These are phyloP conservation scores for Chaunax sp. DNA, from an alignment of 2,797 vertebrate genomes.

Conservation along the genomic window DNA sequence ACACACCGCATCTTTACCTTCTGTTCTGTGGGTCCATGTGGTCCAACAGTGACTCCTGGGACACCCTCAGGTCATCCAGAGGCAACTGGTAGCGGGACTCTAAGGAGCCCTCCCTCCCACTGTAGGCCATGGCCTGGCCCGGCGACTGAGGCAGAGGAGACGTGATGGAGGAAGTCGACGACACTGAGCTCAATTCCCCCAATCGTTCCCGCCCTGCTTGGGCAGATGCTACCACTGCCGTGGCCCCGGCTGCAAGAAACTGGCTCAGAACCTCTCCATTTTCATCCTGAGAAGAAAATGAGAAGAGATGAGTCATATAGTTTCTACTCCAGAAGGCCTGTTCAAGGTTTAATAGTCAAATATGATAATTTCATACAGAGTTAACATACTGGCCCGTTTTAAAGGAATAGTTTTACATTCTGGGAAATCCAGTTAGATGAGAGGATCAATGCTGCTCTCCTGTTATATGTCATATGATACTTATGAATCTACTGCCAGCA, in stretches of 20 bases:
- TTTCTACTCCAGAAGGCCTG: not conserved
- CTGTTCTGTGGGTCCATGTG: conserved; percentile 91
- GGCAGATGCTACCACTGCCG: conserved; percentile 58
- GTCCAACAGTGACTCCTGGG: conserved; percentile 92
- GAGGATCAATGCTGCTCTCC: too few species aligned
- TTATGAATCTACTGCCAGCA: not conserved
- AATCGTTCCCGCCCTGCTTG: conserved; percentile 86
- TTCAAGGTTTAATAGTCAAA: not conserved
- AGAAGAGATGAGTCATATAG: not conserved
- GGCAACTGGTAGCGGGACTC: conserved; percentile 94
- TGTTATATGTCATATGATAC: too few species aligned
- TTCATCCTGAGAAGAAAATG: conserved; percentile 84
- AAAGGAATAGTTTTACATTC: not conserved
- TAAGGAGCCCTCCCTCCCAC: conserved; percentile 90
- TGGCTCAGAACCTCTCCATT: conserved; percentile 89
- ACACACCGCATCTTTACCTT: conserved; percentile 79
- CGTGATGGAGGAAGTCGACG: conserved; percentile 66
- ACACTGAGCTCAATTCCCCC: conserved; percentile 80
- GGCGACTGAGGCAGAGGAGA: conserved; percentile 80
- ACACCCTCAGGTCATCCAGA: conserved; percentile 91
- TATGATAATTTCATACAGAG: not conserved
- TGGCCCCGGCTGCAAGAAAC: conserved; percentile 66
- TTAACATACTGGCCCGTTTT: not conserved
- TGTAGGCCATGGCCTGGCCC: conserved; percentile 85
- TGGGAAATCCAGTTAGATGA: not conserved